phyloP scores from a whole-genome alignment of 2,113 vertebrate genomes.

The Gorilla gorilla region DNA sequence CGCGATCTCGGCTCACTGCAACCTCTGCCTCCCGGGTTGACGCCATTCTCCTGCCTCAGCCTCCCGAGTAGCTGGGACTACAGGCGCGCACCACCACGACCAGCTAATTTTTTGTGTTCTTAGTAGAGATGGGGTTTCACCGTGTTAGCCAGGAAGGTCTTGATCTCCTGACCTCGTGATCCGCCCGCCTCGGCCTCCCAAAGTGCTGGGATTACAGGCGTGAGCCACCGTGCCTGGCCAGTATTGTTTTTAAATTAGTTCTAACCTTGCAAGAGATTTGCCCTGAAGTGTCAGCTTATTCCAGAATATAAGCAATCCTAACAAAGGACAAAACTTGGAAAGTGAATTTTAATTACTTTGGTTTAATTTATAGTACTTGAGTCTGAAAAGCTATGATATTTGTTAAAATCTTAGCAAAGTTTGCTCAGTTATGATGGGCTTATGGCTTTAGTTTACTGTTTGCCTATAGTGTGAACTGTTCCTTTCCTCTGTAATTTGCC shows the following conservation, averaged over 20 bases:
- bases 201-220: too few relatives aligned
- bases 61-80: too few relatives aligned
- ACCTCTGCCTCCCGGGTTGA: too few relatives aligned
- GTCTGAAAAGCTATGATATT: conserved; percentile 11
- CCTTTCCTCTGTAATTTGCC: conserved; percentile 12
- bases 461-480: background rate
- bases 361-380: background rate
- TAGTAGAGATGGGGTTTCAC: too few relatives aligned
- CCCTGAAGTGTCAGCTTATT: background rate
- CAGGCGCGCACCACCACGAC: too few relatives aligned
- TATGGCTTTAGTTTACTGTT: background rate
- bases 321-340: background rate
- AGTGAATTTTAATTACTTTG: conserved; percentile 27
- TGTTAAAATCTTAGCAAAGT: conserved; percentile 12
- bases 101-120: too few relatives aligned
- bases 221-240: too few relatives aligned
- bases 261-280: background rate
- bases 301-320: background rate
- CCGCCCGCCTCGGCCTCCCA: too few relatives aligned
- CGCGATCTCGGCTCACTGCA: too few relatives aligned
- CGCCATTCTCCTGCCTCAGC: too few relatives aligned
- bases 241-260: conserved; percentile 9
- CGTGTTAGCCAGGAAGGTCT: too few relatives aligned
- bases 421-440: background rate
- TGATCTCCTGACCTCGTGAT: too few relatives aligned